Evolutionary conservation across 2,888 invertebrate species (phyloP), one percentile per base, ranked within the genome.

Genomic region (Yponomeuta malinellus): DNA sequence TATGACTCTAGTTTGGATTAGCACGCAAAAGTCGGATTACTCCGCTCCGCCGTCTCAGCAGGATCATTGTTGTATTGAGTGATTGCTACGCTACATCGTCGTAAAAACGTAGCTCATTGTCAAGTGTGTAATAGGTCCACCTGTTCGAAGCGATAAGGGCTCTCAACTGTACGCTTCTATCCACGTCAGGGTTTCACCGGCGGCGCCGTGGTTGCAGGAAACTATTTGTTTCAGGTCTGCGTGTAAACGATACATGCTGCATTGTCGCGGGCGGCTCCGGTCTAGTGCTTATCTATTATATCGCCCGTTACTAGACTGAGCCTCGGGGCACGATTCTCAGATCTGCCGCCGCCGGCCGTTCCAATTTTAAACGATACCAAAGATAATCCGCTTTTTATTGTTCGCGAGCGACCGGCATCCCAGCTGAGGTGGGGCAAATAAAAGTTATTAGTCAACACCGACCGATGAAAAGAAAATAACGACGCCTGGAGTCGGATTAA

Each of bases 281-380:
- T 90, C 90, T 90, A 89, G 84, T 89, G 89, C 88, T 79, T 87
- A 88, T 87, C 87, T 89, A 87, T 87, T 88, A 88, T 88, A 87
- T 84, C 83, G 84, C 81, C 52, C 84, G 86, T 82, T 82, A 78
- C 29, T 31, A 68, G 48, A 67, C 37, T 59, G 4, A 31, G 33
- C 64, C 79, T 82, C 80, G 83, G 86, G 83, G 81, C 81, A 79
- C 82, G 81, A 83, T 81, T 83, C 86, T 85, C 81, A 81, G 84
- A 84, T 85, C 81, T 80, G 80, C 76, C 80, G 48, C 68, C 68
- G 68, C n/a, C 43, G 43, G 83, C 79, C 81, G 85, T 84, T 88
- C 83, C 85, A 87, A 87, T 89, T 89, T 85, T 84, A 83, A 83
- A 81, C 77, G 79, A 81, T 83, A 85, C 82, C 81, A 83, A 78